Conservation (phyloP, 2,888 invertebrate species). For the Drosophila pseudotakahashii region DNA sequence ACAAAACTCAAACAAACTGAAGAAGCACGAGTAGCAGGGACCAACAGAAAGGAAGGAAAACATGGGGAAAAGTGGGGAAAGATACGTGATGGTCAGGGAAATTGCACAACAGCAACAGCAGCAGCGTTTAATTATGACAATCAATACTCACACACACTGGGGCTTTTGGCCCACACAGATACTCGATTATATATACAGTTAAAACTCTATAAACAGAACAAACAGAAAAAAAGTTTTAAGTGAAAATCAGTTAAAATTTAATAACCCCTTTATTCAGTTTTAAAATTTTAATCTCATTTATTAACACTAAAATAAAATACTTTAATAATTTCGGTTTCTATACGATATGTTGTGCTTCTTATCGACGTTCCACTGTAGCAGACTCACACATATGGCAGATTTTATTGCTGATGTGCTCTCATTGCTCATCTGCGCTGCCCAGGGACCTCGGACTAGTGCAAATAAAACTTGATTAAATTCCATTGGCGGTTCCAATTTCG, state of each 20-base stretch:
- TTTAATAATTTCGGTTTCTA: not conserved
- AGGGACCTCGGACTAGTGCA: slow-evolving; percentile 63
- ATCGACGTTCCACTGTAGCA: slow-evolving; percentile 41
- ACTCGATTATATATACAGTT: slow-evolving; percentile 24
- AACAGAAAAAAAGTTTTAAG: not conserved
- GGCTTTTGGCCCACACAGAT: slow-evolving; percentile 11
- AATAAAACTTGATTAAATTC: slow-evolving; percentile 79
- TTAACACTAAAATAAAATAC: not conserved
- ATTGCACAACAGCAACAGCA: slow-evolving; percentile 48
- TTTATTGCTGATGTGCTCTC: slow-evolving; percentile 59
- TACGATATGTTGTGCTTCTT: not conserved
- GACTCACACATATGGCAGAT: slow-evolving; percentile 33
- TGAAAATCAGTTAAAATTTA: too few species aligned
- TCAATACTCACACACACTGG: slow-evolving; percentile 57
- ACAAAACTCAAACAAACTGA: slow-evolving; percentile 65
- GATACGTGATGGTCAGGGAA: slow-evolving; percentile 49
- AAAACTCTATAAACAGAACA: not conserved
- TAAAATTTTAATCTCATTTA: too few species aligned
- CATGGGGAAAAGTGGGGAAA: slow-evolving; percentile 6
- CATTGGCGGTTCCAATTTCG: slow-evolving; percentile 73
- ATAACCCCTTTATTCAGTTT: too few species aligned
- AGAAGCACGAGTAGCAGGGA: slow-evolving; percentile 5
- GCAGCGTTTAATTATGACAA: slow-evolving; percentile 76
- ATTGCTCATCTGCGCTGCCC: slow-evolving; percentile 60
- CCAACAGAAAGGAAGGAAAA: slow-evolving; percentile 5